Evolutionary conservation across 2,888 invertebrate species (phyloP), one percentile per base, ranked within the genome.

Genomic region (Napeogenes sylphis): DNA sequence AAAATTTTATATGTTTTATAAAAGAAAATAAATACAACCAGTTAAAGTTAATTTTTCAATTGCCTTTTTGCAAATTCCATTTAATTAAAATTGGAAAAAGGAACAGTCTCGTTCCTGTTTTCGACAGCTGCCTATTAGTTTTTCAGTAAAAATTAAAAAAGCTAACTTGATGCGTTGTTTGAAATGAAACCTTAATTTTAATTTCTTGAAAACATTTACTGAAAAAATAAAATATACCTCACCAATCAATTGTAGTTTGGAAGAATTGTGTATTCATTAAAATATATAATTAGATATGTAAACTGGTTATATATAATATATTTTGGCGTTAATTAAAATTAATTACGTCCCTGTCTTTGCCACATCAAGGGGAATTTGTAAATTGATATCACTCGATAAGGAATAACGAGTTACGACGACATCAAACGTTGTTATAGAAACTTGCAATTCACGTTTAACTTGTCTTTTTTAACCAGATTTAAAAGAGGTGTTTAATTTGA

Each of bases 261-360:
- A 21, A 21, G 21, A 21, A 21, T 21, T 21, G 1, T 21, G 21
- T 21, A 21, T 21, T 21, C 21, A 21, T 21, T 21, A 21, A 21
- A 21, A 21, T 21, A 21, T 21, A 21, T 21, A 21, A 21, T 21
- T 1, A 21, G 21, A 42, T 12, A 42, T 42, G 10, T 35, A 35
- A 35, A 4, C 10, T 42, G 42, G 10, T 10, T 21, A 21, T 21
- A 21, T 21, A 21, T 2, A 10, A 8, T 65, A 60, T 63, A 66
- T 66, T 69, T 65, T 68, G 57, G 53, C 63, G 62, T 68, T 71
- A 69, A 71, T 72, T 70, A 72, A 71, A 72, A 68, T 70, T 70
- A 68, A 71, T 72, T 69, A 65, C 56, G 33, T 58, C 45, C 65
- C 63, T 66, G 66, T 68, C 69, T 69, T 69, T 58, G 61, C 67